Base-by-base conservation (phyloP, 2,888 invertebrate species). In the Cephus pulcher region DNA sequence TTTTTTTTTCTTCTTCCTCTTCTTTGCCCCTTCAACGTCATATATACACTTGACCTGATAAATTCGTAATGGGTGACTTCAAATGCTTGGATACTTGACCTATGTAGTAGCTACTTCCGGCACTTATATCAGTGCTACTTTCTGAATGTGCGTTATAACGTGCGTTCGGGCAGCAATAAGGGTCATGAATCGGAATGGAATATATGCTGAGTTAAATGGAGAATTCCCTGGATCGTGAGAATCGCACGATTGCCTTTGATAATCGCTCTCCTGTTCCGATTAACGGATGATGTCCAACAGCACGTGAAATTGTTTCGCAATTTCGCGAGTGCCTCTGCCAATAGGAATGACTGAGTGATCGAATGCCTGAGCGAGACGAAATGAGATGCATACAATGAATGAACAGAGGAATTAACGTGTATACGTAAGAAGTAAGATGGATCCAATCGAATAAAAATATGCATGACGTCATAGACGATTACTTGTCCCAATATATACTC, bases 401-500 rank as follows among this genome's bases (percentile, higher is more conserved):
- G 56, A 9, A 23, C 56, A 56, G 23, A 23, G 23, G 23, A 2
- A 23, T 23, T 56, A 9, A 56, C 23, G 23, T 56, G 56, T 56
- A 9, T 4, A 23, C 23, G 56, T 56, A 56, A 56, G 15, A 56
- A 56, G 23, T 56, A 23, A 56, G 2, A 23, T 56, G 23, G 23
- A 9, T 56, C 56, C 9, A 23, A 56, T 56, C 23, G 56, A 56
- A 56, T 23, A 23, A 2, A 15, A 2, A 56, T 56, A 9, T 9
- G 6, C 23, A 23, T 9, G 15, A 56, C 1, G 56, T 56, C 56
- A 76, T 73, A 73, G 76, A 69, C 69, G 73, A 75, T 75, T 75
- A 69, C 69, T 75, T 78, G 73, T 30, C n/a, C 70, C 70, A 33
- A 30, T 4, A 30, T 15, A 30, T 3, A 79, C 87, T 87, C 88